Conservation (phyloP, 2,888 invertebrate species). For the Pegoplata infirma region DNA sequence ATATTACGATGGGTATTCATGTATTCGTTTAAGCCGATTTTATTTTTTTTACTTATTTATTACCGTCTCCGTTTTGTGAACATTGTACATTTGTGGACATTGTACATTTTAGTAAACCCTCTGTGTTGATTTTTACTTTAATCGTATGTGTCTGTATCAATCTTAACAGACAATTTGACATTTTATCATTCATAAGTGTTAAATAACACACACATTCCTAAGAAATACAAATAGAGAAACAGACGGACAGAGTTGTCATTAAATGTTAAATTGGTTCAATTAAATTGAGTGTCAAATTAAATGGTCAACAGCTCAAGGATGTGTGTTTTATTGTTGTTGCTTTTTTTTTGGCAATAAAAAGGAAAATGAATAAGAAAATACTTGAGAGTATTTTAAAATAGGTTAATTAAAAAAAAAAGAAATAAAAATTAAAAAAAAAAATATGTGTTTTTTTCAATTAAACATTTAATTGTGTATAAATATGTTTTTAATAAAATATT, state of each 20-base stretch:
- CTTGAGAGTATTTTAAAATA: too few species aligned
- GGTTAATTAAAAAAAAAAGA: too few species aligned
- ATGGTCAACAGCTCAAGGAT: background rate
- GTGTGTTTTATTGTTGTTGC: too few species aligned
- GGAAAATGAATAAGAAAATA: too few species aligned
- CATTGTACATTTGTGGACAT: background rate
- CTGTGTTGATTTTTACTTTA: background rate
- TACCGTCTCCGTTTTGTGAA: background rate
- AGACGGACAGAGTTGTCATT: background rate
- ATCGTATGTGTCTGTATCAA: background rate
- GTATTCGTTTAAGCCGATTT: too few species aligned
- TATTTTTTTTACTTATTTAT: background rate
- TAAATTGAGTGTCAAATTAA: slow-evolving; percentile 4
- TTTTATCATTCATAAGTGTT: slow-evolving; percentile 1
- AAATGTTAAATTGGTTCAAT: slow-evolving; percentile 4
- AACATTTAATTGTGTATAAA: too few species aligned
- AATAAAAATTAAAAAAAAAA: too few species aligned
- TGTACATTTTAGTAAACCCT: background rate
- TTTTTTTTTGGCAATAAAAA: too few species aligned
- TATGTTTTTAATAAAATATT: too few species aligned
- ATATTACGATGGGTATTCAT: too few species aligned
- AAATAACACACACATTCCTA: background rate
- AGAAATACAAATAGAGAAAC: too few species aligned
- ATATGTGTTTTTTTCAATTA: too few species aligned
- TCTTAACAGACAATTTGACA: slow-evolving; percentile 18